Evolutionary conservation across 2,113 vertebrate genomes (phyloP).

Genomic region (Ailuropoda melanoleuca): DNA sequence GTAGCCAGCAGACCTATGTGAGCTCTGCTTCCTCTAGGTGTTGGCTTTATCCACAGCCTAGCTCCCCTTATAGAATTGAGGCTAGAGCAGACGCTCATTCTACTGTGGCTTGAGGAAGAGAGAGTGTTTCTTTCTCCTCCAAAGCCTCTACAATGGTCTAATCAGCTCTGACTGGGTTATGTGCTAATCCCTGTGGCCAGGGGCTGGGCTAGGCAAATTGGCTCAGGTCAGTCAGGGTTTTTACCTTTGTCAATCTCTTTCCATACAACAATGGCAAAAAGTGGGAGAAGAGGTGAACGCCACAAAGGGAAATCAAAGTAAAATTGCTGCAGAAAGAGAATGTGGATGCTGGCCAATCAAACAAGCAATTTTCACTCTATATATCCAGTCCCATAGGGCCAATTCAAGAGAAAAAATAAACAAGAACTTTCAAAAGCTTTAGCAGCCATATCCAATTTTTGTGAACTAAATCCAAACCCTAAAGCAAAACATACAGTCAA

Average conservation of each 20-base stretch:
- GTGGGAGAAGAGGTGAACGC: background rate
- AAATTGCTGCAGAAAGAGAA: background rate
- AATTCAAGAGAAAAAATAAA: background rate
- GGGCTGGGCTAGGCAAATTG: background rate
- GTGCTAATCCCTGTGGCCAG: background rate
- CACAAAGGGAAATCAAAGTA: background rate
- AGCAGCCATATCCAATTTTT: background rate
- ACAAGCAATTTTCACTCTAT: background rate
- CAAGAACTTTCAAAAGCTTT: conserved; percentile 8
- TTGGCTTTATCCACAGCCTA: background rate
- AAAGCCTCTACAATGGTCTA: background rate
- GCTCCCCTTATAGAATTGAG: background rate
- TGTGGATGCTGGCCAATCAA: background rate
- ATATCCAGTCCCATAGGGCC: background rate
- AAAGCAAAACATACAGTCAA: conserved; percentile 15
- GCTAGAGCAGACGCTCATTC: background rate
- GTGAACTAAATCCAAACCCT: conserved; percentile 1
- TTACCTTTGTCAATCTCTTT: background rate
- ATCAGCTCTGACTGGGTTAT: background rate
- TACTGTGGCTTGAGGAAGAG: background rate
- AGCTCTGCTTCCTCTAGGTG: background rate
- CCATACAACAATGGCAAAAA: background rate
- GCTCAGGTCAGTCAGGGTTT: background rate
- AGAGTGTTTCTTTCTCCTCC: background rate
- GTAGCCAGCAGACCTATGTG: background rate